Evolutionary conservation across 2,888 invertebrate genomes (phyloP).

Genomic region (Leptinotarsa haldemani): DNA sequence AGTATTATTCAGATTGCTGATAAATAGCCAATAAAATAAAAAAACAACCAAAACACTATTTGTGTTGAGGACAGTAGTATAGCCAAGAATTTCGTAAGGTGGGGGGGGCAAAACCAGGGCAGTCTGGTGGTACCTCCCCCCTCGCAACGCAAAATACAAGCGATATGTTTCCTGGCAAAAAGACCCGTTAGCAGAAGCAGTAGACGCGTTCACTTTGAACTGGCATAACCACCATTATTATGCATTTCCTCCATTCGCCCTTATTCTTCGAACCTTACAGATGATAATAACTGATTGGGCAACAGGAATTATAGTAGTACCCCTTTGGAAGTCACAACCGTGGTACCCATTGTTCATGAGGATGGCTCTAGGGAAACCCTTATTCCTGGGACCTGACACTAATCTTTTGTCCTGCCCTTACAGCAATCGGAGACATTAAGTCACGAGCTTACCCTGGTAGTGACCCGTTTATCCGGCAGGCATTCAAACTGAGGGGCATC

Average conservation of each 20-base stretch:
- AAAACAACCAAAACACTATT: too few relatives aligned
- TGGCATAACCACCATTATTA: constrained; percentile 21
- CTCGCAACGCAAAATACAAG: constrained; percentile 19
- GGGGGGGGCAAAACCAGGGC: too few relatives aligned
- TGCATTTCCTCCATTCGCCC: constrained; percentile 26
- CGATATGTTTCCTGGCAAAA: constrained; percentile 27
- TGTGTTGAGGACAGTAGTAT: too few relatives aligned
- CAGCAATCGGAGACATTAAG: neutral
- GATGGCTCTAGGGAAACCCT: neutral
- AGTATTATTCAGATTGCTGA: too few relatives aligned
- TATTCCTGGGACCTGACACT: neutral
- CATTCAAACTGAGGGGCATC: neutral
- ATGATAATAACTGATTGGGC: constrained; percentile 28
- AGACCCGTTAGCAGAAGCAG: constrained; percentile 22
- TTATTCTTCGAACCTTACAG: constrained; percentile 18
- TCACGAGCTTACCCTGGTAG: neutral
- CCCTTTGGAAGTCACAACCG: constrained; percentile 8
- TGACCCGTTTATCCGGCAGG: neutral
- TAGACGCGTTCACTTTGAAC: constrained; percentile 25
- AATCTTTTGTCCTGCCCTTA: neutral
- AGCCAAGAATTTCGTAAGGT: too few relatives aligned
- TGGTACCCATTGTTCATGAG: neutral
- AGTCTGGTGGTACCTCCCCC: too few relatives aligned
- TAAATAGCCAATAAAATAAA: too few relatives aligned
- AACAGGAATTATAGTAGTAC: constrained; percentile 2